Conservation (phyloP, 2,888 invertebrate species). For the Pristionchus exspectatus region DNA sequence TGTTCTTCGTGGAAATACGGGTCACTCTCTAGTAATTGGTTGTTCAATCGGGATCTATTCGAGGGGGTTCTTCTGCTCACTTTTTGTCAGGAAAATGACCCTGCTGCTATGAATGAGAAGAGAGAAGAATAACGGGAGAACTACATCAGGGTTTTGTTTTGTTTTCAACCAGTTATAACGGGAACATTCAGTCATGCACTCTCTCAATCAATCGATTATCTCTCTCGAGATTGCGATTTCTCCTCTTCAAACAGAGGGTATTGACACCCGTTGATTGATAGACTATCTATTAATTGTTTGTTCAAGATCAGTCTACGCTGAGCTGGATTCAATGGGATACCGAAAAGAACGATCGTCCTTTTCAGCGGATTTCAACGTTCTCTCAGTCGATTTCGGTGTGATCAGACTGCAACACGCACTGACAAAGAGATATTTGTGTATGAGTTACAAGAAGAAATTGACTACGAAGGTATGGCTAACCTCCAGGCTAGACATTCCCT, state of each 20-base stretch:
- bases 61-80: neutral
- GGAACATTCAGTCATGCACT: neutral
- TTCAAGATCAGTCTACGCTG: neutral
- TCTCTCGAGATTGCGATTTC: neutral
- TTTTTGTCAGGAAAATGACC: constrained; percentile 19
- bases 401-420: constrained; percentile 40
- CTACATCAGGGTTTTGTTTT: neutral
- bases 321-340: neutral
- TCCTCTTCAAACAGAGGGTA: constrained; percentile 25
- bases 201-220: neutral
- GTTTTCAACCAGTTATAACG: constrained; percentile 29
- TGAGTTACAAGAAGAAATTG: constrained; percentile 15
- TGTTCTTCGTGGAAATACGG: neutral
- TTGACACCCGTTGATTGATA: constrained; percentile 44
- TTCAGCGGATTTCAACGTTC: constrained; percentile 52
- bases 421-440: constrained; percentile 43
- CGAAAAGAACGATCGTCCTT: neutral
- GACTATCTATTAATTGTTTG: neutral
- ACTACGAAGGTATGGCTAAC: constrained; percentile 19
- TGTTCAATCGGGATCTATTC: neutral
- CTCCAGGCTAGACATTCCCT: neutral
- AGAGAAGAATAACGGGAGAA: constrained; percentile 3
- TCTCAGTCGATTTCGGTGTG: constrained; percentile 45
- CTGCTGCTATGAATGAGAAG: constrained; percentile 11
- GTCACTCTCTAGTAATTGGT: constrained; percentile 37